Evolutionary conservation across 2,888 invertebrate species (phyloP), one percentile per base, ranked within the genome.

Genomic region (Trilocha varians): DNA sequence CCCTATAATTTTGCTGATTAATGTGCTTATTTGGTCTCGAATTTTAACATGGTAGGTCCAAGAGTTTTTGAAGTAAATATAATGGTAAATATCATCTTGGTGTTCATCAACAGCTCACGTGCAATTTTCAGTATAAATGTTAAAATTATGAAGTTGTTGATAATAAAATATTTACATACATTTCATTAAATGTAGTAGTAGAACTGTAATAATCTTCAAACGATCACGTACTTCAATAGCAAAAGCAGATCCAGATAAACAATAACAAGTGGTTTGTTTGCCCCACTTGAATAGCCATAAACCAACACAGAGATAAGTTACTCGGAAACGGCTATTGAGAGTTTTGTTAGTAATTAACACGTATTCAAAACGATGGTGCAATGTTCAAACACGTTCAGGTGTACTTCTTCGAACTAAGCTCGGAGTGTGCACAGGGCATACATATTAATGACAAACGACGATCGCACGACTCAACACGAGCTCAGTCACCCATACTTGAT

Each of bases 391-490:
- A 64, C 62, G 59, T 65, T 62, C 59, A 70, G 66, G 68, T 69
- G 65, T 54, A 59, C 65, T 78, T 79, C 77, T 70, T 62, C 68
- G 76, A 75, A 78, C 70, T 66, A n/a, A n/a, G 70, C 56, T 68
- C 55, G 63, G 66, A 69, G 70, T 74, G 70, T 67, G 71, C 57
- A 56, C 68, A 57, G 54, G 56, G 70, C 70, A 80, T 83, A 79
- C 83, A 83, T 83, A 84, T 84, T 82, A 77, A 84, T 83, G 79
- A 75, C 77, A 72, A 71, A 70, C 70, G 68, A 61, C 66, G 70
- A 75, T 77, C 75, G 74, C 76, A 76, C 73, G 68, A 68, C 65
- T 60, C 51, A 58, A 63, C 59, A 57, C 60, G 64, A 74, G 75
- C 71, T 70, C 67, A 78, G 75, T 78, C 80, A 79, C 59, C 65